Evolutionary conservation across 2,797 vertebrate genomes (phyloP), one percentile per base, ranked within the genome.

Genomic region (Falco novaeseelandiae): DNA sequence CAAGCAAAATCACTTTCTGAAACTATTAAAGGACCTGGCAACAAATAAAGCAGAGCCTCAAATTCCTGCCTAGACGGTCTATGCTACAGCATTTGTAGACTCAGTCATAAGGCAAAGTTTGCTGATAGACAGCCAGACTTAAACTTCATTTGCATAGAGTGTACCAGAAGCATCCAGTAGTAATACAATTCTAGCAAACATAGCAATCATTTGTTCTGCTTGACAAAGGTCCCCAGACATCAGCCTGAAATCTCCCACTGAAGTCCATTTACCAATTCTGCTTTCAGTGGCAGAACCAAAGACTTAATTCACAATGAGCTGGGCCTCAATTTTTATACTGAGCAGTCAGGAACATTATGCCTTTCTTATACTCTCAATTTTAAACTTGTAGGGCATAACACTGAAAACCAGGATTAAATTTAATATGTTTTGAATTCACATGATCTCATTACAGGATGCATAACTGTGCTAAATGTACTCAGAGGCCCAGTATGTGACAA

Each of bases 351-450:
- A 93, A 70, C 34, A 61, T 74, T 19, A 71, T 44, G 49, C 5
- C 6, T 71, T 92, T 71, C 62, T 80, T 59, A 54, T 15, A 87
- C n/a, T 65, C 54, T 22, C 52, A 87, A 91, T 94, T 95, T 92
- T 72, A 87, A 90, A 92, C 82, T 79, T 95, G 69, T 18, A 87
- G 66, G 55, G 51, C 87, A 94, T 93, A 95, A 94, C 90, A 87
- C 83, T 93, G 90, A 94, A 96, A 93, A 95, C 69, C 19, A 79
- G 89, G 65, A 91, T 96, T 95, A 88, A 84, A 78, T 90, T 79
- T 81, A 93, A 96, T 84, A 79, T 82, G 83, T 48, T 87, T 84
- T 92, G 48, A 87, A 73, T 82, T 94, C 62, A 84, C n/a, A 77
- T 76, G 58, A 91, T 89, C 76, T 94, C 67, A 81, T 95, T 94